A percentile compares a stretch with the other conserved stretches of the same genome.
phyloP scores from a whole-genome alignment of 2,888 invertebrate species.

The Rosalia funebris region DNA sequence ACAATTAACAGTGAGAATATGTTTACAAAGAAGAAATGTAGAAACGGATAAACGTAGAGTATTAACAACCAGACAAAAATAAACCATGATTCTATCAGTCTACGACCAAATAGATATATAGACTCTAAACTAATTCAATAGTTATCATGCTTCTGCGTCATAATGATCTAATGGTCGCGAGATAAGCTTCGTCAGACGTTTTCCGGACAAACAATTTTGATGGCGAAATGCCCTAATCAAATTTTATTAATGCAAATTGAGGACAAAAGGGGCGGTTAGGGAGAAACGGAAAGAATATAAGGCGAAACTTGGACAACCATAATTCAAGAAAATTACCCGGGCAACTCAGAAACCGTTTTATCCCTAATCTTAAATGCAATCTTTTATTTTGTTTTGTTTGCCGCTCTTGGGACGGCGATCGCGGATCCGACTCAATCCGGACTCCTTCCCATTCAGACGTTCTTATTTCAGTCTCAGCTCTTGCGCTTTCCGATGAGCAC shows the following conservation, averaged over 20 bases:
- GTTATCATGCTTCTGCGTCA: too few relatives aligned
- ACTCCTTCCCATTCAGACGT: slow-evolving; percentile 46
- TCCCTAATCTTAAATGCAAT: slow-evolving; percentile 58
- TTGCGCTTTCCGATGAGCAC: slow-evolving; percentile 34
- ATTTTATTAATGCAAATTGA: slow-evolving; percentile 32
- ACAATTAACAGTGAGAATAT: too few relatives aligned
- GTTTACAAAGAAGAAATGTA: too few relatives aligned
- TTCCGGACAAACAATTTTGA: too few relatives aligned
- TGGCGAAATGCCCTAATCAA: slow-evolving; percentile 10
- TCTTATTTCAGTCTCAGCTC: slow-evolving; percentile 40
- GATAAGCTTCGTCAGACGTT: too few relatives aligned
- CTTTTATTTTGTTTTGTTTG: slow-evolving; percentile 58
- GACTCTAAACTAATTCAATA: too few relatives aligned
- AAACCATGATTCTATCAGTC: too few relatives aligned
- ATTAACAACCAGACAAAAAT: too few relatives aligned
- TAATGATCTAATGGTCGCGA: too few relatives aligned
- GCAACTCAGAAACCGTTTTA: slow-evolving; percentile 54
- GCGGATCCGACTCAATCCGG: slow-evolving; percentile 51
- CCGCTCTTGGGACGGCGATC: slow-evolving; percentile 42
- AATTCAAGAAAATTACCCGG: slow-evolving; percentile 58
- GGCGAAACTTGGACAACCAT: slow-evolving; percentile 52
- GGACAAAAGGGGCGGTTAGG: slow-evolving; percentile 26
- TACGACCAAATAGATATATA: too few relatives aligned
- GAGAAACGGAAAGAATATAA: slow-evolving; percentile 32
- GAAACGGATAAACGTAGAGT: too few relatives aligned